Percentiles rank a stretch among this genome's conserved stretches.
Evolutionary conservation across 2,113 vertebrate genomes (phyloP).

Genomic region (Phaethornis superciliosus): DNA sequence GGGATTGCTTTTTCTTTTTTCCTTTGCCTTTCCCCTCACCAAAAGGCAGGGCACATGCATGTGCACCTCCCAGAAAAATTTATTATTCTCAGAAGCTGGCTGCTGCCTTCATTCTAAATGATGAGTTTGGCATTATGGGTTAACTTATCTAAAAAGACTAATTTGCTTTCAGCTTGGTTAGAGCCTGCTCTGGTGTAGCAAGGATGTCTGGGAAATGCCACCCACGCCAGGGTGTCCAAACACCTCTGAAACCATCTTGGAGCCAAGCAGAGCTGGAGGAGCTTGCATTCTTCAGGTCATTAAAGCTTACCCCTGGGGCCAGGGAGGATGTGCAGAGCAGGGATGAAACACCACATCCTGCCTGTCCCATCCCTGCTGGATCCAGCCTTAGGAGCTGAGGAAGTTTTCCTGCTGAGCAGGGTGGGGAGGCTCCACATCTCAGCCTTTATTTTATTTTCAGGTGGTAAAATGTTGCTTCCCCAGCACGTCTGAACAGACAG

Average conservation of each 20-base stretch:
- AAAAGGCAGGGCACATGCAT: neutral
- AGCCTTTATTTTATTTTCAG: conserved; percentile 25
- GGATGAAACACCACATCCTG: conserved; percentile 3
- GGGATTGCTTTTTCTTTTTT: neutral
- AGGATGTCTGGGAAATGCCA: conserved; percentile 30
- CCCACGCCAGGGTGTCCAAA: neutral
- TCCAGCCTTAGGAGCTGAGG: neutral
- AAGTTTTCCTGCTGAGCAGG: conserved; percentile 60
- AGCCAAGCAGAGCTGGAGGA: neutral
- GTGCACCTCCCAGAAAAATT: neutral
- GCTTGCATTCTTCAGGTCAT: conserved; percentile 34
- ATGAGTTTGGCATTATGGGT: neutral
- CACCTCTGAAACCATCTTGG: neutral
- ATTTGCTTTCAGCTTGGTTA: neutral
- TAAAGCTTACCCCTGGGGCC: conserved; percentile 39
- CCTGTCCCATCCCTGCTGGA: conserved; percentile 14
- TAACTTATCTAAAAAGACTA: neutral
- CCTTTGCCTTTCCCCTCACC: neutral
- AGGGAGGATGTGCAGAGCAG: conserved; percentile 26
- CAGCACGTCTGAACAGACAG: neutral
- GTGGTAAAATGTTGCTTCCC: neutral
- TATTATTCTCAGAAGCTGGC: neutral
- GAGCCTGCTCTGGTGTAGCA: neutral
- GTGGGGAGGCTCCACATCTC: conserved; percentile 39
- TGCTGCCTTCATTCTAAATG: neutral